Conservation (phyloP, 2,797 vertebrate genomes). For the Urocyon cinereoargenteus region DNA sequence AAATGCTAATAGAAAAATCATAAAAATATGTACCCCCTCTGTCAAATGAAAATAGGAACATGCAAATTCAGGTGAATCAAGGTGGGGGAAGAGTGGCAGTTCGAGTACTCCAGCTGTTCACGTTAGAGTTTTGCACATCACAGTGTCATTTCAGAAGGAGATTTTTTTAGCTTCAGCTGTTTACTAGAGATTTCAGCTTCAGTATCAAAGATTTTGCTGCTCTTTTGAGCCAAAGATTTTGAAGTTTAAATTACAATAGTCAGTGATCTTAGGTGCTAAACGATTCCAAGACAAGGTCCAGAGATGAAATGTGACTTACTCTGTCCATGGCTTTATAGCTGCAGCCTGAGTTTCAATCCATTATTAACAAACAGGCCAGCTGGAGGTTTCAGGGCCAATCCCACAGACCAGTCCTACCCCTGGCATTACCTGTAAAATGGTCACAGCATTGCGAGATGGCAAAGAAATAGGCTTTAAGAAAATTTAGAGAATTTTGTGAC, state of each 20-base stretch:
- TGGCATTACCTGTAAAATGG: not conserved
- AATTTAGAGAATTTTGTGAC: not conserved
- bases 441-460: not conserved
- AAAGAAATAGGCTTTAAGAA: not conserved
- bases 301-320: not conserved
- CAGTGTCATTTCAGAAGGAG: not conserved
- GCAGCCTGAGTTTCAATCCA: not conserved
- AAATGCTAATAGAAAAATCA: conserved; percentile 12
- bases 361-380: not conserved
- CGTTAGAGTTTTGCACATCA: not conserved
- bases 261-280: not conserved
- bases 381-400: not conserved
- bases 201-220: not conserved
- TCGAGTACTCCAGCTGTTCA: not conserved
- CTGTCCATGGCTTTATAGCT: not conserved
- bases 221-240: not conserved
- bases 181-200: not conserved
- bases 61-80: not conserved
- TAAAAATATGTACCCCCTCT: not conserved
- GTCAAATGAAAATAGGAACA: not conserved
- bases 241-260: not conserved
- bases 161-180: not conserved
- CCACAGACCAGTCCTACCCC: not conserved
- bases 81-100: too few species aligned
- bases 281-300: not conserved